Evolutionary conservation across 2,113 vertebrate genomes (phyloP).

Genomic region (Chunga burmeisteri): DNA sequence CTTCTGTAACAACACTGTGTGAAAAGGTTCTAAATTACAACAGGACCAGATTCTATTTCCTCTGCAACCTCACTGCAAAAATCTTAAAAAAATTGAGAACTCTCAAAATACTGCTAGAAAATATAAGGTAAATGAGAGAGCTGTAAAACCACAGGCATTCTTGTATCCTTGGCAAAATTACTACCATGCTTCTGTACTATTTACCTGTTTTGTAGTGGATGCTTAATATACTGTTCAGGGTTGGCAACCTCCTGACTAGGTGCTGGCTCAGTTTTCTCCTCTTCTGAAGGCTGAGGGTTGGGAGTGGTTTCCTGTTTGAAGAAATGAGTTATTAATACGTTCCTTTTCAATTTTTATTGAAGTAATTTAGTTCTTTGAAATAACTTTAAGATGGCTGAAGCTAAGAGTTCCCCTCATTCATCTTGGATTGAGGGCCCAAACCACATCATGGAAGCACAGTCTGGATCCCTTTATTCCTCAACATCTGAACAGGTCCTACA

Average conservation of each 20-base stretch:
- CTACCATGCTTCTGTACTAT: not conserved
- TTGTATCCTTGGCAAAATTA: not conserved
- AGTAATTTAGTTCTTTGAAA: not conserved
- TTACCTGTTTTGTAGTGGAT: conserved; percentile 96
- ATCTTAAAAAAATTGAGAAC: not conserved
- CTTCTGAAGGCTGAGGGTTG: conserved; percentile 83
- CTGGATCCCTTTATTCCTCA: not conserved
- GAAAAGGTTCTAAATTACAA: not conserved
- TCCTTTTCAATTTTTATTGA: not conserved
- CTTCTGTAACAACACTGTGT: not conserved
- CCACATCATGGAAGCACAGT: not conserved
- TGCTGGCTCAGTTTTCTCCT: conserved; percentile 81
- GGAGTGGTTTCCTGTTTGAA: conserved; percentile 83
- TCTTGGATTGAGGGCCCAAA: not conserved
- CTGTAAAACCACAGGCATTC: not conserved
- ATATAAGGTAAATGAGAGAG: not conserved
- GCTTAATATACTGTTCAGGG: conserved; percentile 92
- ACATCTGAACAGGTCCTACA: not conserved
- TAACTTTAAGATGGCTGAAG: not conserved
- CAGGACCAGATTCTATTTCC: not conserved
- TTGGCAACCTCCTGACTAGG: conserved; percentile 83
- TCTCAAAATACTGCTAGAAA: not conserved
- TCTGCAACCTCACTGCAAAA: not conserved
- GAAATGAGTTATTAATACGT: not conserved
- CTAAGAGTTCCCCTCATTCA: not conserved